phyloP scores from a whole-genome alignment of 2,888 invertebrate genomes.

The Noctua janthe region DNA sequence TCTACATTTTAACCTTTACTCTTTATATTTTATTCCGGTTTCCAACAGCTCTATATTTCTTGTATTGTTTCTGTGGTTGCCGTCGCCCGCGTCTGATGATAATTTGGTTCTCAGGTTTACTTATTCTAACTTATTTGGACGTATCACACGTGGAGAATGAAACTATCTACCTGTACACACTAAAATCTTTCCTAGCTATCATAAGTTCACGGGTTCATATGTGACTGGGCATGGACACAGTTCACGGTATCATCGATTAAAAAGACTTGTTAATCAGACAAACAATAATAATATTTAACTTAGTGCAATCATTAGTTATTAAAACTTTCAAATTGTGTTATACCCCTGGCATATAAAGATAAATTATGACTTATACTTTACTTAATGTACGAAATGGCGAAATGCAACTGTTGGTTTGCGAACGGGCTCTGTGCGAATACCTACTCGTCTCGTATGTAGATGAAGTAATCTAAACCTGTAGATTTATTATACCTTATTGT shows the following conservation, averaged over 20 bases:
- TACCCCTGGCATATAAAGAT: constrained; percentile 51
- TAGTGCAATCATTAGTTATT: constrained; percentile 19
- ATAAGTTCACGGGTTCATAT: constrained; percentile 49
- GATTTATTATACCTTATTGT: constrained; percentile 16
- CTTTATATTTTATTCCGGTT: not conserved
- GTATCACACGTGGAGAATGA: not conserved
- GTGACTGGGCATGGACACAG: constrained; percentile 44
- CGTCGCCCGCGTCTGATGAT: not conserved
- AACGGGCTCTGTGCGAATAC: not conserved
- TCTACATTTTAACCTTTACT: not conserved
- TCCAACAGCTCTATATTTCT: not conserved
- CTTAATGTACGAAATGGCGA: constrained; percentile 43
- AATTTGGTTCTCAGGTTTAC: not conserved
- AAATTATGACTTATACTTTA: constrained; percentile 36
- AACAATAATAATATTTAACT: constrained; percentile 33
- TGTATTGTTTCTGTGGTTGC: not conserved
- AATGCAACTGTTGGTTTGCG: constrained; percentile 30
- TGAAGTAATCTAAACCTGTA: constrained; percentile 21
- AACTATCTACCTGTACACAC: not conserved
- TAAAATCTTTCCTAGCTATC: constrained; percentile 12
- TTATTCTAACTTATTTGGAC: not conserved
- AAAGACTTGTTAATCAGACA: constrained; percentile 12
- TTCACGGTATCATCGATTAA: constrained; percentile 44
- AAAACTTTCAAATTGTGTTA: constrained; percentile 31
- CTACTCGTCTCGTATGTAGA: constrained; percentile 2